phyloP scores from a whole-genome alignment of 2,888 invertebrate genomes.

The Andricus quercusramuli region DNA sequence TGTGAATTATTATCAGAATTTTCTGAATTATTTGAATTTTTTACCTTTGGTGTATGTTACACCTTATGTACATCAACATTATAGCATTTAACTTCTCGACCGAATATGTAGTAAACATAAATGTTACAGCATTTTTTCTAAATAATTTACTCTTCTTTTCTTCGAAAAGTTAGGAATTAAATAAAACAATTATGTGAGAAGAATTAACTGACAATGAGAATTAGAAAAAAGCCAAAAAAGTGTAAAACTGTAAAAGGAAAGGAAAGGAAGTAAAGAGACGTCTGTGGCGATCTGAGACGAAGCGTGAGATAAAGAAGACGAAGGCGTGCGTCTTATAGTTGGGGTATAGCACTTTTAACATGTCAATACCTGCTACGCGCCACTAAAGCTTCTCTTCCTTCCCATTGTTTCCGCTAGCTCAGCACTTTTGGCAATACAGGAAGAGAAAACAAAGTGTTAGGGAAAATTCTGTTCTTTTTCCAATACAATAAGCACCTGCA shows the following conservation, averaged over 20 bases:
- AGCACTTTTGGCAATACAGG: conserved; percentile 2
- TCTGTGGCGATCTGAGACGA: conserved; percentile 30
- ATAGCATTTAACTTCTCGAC: no score
- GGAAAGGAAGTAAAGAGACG: background rate
- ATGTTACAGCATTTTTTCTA: no score
- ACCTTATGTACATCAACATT: no score
- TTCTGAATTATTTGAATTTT: no score
- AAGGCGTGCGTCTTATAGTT: background rate
- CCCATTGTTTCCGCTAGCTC: conserved; percentile 25
- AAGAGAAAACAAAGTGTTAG: background rate
- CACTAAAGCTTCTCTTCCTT: conserved; percentile 34
- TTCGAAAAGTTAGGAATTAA: background rate
- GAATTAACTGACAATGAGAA: conserved; percentile 44
- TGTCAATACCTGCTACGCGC: conserved; percentile 49
- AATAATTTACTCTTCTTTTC: background rate
- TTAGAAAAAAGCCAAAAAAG: conserved; percentile 21
- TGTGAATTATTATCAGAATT: no score
- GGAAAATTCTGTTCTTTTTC: conserved; percentile 5
- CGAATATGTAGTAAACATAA: no score
- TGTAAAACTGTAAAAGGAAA: conserved; percentile 27
- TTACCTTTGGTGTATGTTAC: no score
- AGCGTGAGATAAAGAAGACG: conserved; percentile 43
- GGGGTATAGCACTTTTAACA: conserved; percentile 48
- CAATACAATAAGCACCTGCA: conserved; percentile 42
- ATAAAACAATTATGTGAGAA: background rate